Base-by-base conservation (phyloP, 2,888 invertebrate genomes). In the Trachelus stipa region DNA sequence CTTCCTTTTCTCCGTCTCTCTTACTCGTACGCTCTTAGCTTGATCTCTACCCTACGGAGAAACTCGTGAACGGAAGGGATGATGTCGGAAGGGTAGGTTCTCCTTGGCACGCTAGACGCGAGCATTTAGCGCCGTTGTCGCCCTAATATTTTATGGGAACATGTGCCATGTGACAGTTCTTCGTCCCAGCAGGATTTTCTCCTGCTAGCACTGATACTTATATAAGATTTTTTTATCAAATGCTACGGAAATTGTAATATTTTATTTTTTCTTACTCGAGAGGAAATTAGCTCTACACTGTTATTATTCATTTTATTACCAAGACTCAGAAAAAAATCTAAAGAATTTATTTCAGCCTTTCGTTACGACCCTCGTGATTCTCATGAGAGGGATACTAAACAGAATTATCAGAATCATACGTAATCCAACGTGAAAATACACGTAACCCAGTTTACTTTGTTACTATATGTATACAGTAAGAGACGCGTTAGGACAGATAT, bases 381-480 rank as follows among this genome's bases (percentile, higher is more conserved):
- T 9, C 56, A 23, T 23, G 9, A 9, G 56, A 56, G 56, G 6
- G 56, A 56, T 23, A 9, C 83, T 83, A 82, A 84, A 83, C 83
- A 79, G 85, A 84, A 85, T 85, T 85, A 85, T 83, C 80, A 83
- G 80, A 81, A 81, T 85, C 84, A 85, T 84, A 83, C 79, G 82
- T 85, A 84, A 85, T 85, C 84, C 83, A 77, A 76, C 81, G 80
- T 80, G 84, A 86, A 86, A 87, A 87, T 86, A 87, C 81, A 83
- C 80, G 84, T 82, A 82, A 82, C 76, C 79, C 76, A 79, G 81
- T 85, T 85, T 86, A 82, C 82, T 56, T 56, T 56, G 23, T 9
- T 56, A 23, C 23, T 56, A 56, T 56, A 56, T 56, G 23, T 56
- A 56, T 56, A 23, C 35, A 35, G 12, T 23, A 56, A 56, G 56